These are phyloP conservation scores for Pristionchus exspectatus DNA, from an alignment of 2,888 invertebrate genomes.

Conservation along the genomic window DNA sequence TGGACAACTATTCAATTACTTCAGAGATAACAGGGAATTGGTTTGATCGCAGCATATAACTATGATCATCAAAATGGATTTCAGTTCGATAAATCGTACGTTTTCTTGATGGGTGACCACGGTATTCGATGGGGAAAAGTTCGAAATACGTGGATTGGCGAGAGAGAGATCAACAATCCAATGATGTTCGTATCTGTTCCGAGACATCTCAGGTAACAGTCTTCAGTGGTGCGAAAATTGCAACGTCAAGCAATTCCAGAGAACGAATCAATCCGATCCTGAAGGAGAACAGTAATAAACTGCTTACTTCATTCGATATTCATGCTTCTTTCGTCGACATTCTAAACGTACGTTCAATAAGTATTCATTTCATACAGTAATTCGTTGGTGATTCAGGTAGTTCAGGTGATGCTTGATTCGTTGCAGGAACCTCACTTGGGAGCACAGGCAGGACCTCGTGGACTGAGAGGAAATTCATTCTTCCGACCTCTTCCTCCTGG, in stretches of 20 bases:
- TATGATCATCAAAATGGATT: background rate
- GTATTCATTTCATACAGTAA: background rate
- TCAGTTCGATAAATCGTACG: conserved; percentile 50
- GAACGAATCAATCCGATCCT: conserved; percentile 9
- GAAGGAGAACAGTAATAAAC: conserved; percentile 23
- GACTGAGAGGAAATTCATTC: conserved; percentile 28
- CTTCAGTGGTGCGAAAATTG: too few species aligned
- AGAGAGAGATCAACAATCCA: conserved; percentile 52
- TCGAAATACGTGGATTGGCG: conserved; percentile 45
- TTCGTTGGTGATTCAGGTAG: too few species aligned
- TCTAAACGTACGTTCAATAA: background rate
- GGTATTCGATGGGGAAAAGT: conserved; percentile 53
- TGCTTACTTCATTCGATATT: conserved; percentile 45
- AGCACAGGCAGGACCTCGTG: background rate
- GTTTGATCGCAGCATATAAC: background rate
- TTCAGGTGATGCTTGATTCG: too few species aligned
- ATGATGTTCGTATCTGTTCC: conserved; percentile 52
- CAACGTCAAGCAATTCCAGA: background rate
- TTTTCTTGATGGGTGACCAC: conserved; percentile 50
- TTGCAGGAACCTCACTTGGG: conserved; percentile 31
- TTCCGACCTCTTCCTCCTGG: conserved; percentile 30
- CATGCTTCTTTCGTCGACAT: conserved; percentile 51
- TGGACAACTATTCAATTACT: conserved; percentile 63
- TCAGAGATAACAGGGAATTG: conserved; percentile 60
- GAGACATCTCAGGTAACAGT: conserved; percentile 1